These are phyloP conservation scores for Spodoptera frugiperda DNA, from an alignment of 1,140 invertebrate genomes.

Conservation along the genomic window DNA sequence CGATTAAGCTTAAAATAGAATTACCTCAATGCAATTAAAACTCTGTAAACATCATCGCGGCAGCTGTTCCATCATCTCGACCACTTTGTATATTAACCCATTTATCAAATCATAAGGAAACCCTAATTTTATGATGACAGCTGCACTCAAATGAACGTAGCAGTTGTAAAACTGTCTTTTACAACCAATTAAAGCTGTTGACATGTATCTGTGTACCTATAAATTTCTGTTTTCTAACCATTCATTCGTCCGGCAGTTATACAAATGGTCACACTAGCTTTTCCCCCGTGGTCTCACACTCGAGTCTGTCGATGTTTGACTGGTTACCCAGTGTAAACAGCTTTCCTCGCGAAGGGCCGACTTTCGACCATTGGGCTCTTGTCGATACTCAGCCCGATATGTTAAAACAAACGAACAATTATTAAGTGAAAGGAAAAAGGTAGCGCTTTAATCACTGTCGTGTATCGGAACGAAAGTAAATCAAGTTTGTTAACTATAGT, in stretches of 20 bases:
- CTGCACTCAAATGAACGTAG: neutral
- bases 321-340: constrained; percentile 44
- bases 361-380: constrained; percentile 40
- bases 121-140: constrained; percentile 17
- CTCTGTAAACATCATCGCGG: neutral
- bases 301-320: constrained; percentile 38
- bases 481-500: neutral
- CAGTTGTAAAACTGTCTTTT: constrained; percentile 18
- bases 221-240: constrained; percentile 6
- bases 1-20: too few species aligned
- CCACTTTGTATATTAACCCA: neutral
- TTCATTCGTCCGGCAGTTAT: constrained; percentile 13
- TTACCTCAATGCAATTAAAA: neutral
- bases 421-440: constrained; percentile 30
- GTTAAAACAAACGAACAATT: constrained; percentile 40
- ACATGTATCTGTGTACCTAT: neutral
- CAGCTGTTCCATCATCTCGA: neutral
- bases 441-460: constrained; percentile 3
- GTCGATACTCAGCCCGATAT: constrained; percentile 42
- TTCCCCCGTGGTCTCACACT: constrained; percentile 36
- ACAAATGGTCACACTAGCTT: constrained; percentile 40
- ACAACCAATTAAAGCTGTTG: constrained; percentile 5
- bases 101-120: constrained; percentile 25
- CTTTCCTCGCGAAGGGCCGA: constrained; percentile 52
- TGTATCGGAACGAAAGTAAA: constrained; percentile 32